Evolutionary conservation across 2,113 vertebrate genomes (phyloP).

Genomic region (Rhadina sibilatrix): DNA sequence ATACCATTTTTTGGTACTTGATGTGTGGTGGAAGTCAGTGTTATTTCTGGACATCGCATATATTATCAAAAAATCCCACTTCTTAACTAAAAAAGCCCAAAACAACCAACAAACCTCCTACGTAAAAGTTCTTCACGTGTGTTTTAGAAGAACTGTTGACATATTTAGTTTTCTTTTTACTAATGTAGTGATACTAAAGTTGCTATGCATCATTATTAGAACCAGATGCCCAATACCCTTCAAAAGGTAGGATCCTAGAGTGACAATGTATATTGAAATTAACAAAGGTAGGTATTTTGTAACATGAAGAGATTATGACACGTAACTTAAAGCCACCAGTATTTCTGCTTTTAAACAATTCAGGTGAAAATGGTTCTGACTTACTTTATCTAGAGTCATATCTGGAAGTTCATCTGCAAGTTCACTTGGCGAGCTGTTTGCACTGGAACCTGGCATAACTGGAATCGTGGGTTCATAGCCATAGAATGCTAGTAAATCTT

Average conservation of each 20-base stretch:
- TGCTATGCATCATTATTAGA: neutral
- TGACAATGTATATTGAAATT: neutral
- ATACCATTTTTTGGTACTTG: neutral
- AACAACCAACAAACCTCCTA: neutral
- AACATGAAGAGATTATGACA: neutral
- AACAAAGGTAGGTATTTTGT: neutral
- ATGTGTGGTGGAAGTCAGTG: neutral
- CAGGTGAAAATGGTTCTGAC: neutral
- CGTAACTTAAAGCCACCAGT: neutral
- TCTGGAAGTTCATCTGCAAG: conserved; percentile 95
- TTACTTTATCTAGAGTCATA: conserved; percentile 98
- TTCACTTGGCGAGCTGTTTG: conserved; percentile 92
- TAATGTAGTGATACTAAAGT: neutral
- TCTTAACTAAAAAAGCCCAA: neutral
- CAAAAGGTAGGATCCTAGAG: neutral
- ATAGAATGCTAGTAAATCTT: conserved; percentile 94
- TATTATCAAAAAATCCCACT: neutral
- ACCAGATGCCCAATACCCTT: neutral
- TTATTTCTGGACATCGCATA: neutral
- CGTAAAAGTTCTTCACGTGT: neutral
- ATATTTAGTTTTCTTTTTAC: neutral
- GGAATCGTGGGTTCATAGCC: conserved; percentile 88
- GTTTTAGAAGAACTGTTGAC: neutral
- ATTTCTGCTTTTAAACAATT: neutral
- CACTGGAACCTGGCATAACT: conserved; percentile 83